phyloP scores from a whole-genome alignment of 92 coral and sea anemone species.

The Epizoanthus ramosus region DNA sequence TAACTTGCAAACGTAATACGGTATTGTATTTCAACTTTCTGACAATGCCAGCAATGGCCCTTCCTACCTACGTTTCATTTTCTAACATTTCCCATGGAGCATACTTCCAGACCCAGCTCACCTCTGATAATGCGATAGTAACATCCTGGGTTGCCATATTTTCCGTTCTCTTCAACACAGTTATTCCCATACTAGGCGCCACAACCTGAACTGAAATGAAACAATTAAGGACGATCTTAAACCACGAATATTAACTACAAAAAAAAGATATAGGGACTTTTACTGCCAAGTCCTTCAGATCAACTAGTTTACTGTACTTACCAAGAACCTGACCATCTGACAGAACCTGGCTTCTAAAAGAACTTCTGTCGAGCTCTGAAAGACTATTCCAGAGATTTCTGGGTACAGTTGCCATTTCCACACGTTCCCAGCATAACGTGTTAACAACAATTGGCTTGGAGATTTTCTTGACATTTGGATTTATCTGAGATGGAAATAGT shows the following conservation, averaged over 20 bases:
- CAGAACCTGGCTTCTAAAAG: slow-evolving; percentile 57
- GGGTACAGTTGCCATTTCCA: slow-evolving; percentile 70
- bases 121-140: slow-evolving; percentile 56
- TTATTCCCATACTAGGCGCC: slow-evolving; percentile 74
- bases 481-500: not conserved
- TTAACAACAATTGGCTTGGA: slow-evolving; percentile 75
- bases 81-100: slow-evolving; percentile 61
- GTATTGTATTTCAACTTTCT: too few species aligned
- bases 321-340: slow-evolving; percentile 69
- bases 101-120: slow-evolving; percentile 44
- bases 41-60: too few species aligned
- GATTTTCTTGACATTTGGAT: not conserved
- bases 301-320: slow-evolving; percentile 26
- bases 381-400: slow-evolving; percentile 44
- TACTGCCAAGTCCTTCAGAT: too few species aligned
- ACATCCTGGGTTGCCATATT: slow-evolving; percentile 37
- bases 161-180: slow-evolving; percentile 23
- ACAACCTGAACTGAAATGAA: slow-evolving; percentile 59
- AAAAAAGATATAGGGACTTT: not conserved
- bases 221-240: not conserved
- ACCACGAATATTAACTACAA: not conserved
- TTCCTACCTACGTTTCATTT: slow-evolving; percentile 29
- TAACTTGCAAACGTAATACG: too few species aligned
- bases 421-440: slow-evolving; percentile 80
- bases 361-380: slow-evolving; percentile 49